Evolutionary conservation across 2,113 vertebrate species (phyloP).

Genomic region (Chrysochloris asiatica): DNA sequence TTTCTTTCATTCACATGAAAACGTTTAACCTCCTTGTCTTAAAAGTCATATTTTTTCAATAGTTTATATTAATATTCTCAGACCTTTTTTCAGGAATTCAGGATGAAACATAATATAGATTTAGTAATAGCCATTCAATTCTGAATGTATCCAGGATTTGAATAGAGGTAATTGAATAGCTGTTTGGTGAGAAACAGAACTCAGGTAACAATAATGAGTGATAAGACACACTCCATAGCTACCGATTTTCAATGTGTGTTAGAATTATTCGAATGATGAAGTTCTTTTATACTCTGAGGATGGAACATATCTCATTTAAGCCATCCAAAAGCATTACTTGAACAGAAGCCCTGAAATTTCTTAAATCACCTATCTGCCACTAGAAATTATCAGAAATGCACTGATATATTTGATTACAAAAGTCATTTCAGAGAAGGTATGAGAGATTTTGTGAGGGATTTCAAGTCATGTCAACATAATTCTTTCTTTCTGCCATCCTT

Average conservation of each 20-base stretch:
- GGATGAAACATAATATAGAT: neutral
- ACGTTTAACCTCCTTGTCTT: neutral
- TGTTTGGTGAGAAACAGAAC: neutral
- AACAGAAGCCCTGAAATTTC: neutral
- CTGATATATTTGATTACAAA: neutral
- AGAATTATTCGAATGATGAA: neutral
- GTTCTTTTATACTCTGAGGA: neutral
- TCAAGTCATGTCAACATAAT: neutral
- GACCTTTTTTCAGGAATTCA: neutral
- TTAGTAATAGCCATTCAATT: neutral
- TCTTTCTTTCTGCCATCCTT: constrained; percentile 21
- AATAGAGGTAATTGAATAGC: neutral
- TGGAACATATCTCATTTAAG: neutral
- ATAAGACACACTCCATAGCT: neutral
- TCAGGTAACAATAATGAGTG: neutral
- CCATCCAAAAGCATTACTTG: neutral
- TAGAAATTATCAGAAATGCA: constrained; percentile 21
- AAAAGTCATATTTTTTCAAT: neutral
- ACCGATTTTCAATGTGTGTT: neutral
- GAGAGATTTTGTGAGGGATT: neutral
- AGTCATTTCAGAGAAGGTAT: neutral
- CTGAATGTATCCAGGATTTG: neutral
- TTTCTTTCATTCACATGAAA: neutral
- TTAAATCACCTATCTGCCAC: neutral
- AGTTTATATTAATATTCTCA: neutral